Evolutionary conservation across 2,888 invertebrate genomes (phyloP), one percentile per base, ranked within the genome.

Genomic region (Tetragonula carbonaria): DNA sequence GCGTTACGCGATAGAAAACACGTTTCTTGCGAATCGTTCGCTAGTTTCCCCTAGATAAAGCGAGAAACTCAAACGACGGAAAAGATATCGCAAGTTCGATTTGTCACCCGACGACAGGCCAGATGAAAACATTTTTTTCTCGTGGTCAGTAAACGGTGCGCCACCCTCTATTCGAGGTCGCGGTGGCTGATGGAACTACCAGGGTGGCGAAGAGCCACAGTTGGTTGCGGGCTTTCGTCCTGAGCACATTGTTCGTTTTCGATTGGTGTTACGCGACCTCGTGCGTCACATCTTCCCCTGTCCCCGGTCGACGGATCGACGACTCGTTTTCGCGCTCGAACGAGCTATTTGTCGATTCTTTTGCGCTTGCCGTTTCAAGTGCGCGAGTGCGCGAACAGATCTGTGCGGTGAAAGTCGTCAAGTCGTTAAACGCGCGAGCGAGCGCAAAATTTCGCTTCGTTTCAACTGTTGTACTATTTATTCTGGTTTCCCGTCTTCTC

Each of bases 171-270:
- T 67, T 78, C 78, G 80, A 74, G 81, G 79, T 68, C 84, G 89
- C 90, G 91, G 90, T 79, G 86, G 85, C 85, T 90, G 83, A 84
- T 73, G 65, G 89, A 91, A 90, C 91, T 91, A 89, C 89, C 89
- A 82, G 84, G 88, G 90, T 86, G 90, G 87, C 88, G 79, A 85
- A 86, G 92, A 93, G 92, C 93, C 92, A 93, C 93, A 93, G 93
- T 93, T 93, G 93, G 93, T 93, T 93, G 93, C 92, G 93, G 91
- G 91, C 92, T 91, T 85, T 91, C 92, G 92, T 87, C 90, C 92
- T 89, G 92, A 87, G 86, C 91, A 87, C 90, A 92, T 87, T 89
- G 87, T 82, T 82, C 78, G 84, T 59, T 23, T 83, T 82, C 78
- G 78, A 78, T 62, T 51, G 70, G 55, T 67, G 74, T 79, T 65